Evolutionary conservation across 2,113 vertebrate genomes (phyloP), one percentile per base, ranked within the genome.

Genomic region (Dendropsophus ebraccatus): DNA sequence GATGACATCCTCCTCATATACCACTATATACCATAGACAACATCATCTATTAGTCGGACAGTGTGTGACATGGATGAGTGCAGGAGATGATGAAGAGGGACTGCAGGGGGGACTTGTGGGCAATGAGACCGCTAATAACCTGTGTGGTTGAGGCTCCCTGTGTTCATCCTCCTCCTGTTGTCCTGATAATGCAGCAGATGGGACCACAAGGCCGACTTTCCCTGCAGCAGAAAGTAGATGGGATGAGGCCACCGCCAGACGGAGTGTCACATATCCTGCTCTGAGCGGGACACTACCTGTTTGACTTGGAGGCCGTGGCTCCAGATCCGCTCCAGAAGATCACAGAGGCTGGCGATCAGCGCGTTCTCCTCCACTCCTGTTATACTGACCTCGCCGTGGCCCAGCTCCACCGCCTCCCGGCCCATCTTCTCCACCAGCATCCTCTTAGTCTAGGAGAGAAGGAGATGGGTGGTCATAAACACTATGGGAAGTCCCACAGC

Each of bases 141-240:
- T 91, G 97, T 94, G 87, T 94, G 95, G 88, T 94, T 95, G 86
- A 98, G 92, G 90, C 96, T 94, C 78, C 95, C 96, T 4, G 96
- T 95, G 14, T 95, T 96, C 45, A 94, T 93, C 88, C 95, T 98
- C 92, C 96, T 96, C 92, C 97, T 95, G 85, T 95, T 97, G 90
- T 99, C 98, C 88, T 97, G 94, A 88, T 98, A 99, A 90, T 99
- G 98, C 88, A 98, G 91, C 80, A 99, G 90, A 90, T 99, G 98
- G 50, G 98, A 99, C 98, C 98, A 99, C 89, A 99, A 93, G 56
- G 98, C 98, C 79, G 98, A 99, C 88, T 99, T 99, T 28, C 98
- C 98, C 98, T 99, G 89, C 81, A 85, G 92, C 84, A 13, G 16
- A 88, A 84, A 37, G 41, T 25, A 84, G 60, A 16, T 9, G 25